A percentile compares a stretch with the other conserved stretches of the same genome.
These are phyloP conservation scores for Drosophila histrio DNA, from an alignment of 2,888 invertebrate genomes.

Conservation along the genomic window DNA sequence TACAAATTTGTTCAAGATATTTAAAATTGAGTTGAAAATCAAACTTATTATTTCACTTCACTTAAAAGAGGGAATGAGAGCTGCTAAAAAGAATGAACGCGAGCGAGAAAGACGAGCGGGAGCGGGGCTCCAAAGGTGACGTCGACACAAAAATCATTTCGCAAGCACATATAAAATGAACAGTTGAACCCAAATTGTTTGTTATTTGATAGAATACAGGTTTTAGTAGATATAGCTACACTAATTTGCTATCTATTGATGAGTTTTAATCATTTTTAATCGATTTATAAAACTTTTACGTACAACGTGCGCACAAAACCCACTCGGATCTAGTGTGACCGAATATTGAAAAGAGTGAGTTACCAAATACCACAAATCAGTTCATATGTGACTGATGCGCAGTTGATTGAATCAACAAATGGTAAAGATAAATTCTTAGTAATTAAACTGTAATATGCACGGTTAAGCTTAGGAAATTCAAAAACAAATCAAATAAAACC, in stretches of 20 bases:
- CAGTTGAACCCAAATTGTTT: conserved; percentile 6
- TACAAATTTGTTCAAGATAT: conserved; percentile 15
- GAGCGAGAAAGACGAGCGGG: conserved; percentile 40
- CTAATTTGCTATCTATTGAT: conserved; percentile 9
- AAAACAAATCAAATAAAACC: too few relatives aligned
- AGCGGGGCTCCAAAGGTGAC: conserved; percentile 72
- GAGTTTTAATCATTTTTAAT: conserved; percentile 27
- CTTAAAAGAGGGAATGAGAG: conserved; percentile 43
- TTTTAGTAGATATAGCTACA: conserved; percentile 6
- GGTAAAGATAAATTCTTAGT: neutral
- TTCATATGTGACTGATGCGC: neutral
- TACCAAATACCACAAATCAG: neutral
- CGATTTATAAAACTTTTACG: conserved; percentile 64
- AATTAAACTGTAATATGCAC: neutral
- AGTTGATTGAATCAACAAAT: neutral
- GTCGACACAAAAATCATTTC: conserved; percentile 70
- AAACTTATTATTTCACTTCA: conserved; percentile 60
- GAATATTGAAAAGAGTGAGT: conserved; percentile 47
- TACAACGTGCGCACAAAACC: conserved; percentile 75
- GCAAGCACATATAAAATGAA: conserved; percentile 29
- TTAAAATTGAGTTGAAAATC: conserved; percentile 52
- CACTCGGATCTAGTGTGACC: conserved; percentile 59
- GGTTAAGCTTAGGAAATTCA: neutral
- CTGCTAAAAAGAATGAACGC: conserved; percentile 37
- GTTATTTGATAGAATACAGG: neutral